These are phyloP conservation scores for Syrrhaptes paradoxus DNA, from an alignment of 2,113 vertebrate species.

Conservation along the genomic window DNA sequence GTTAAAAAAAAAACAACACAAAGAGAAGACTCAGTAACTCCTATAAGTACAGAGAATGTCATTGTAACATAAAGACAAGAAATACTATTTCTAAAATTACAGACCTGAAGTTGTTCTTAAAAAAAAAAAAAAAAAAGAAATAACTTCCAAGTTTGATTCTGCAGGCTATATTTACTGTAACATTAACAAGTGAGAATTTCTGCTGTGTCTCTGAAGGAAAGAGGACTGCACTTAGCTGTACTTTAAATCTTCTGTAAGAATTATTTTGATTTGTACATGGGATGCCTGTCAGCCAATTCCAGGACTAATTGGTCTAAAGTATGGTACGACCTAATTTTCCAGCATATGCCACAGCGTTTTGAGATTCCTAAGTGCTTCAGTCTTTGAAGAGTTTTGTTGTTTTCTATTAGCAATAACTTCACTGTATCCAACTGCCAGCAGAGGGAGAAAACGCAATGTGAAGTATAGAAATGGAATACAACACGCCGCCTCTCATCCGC, in stretches of 20 bases:
- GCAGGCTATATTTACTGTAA: background rate
- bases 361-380: background rate
- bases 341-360: background rate
- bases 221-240: background rate
- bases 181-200: background rate
- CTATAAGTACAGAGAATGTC: background rate
- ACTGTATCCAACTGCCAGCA: slow-evolving; percentile 66
- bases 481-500: background rate
- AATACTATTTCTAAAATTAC: background rate
- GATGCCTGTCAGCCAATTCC: slow-evolving; percentile 9
- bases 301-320: slow-evolving; percentile 35
- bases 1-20: background rate
- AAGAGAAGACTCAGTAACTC: background rate
- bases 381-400: slow-evolving; percentile 21
- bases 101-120: background rate
- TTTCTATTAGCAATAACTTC: slow-evolving; percentile 5
- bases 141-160: background rate
- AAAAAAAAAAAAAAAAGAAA: background rate
- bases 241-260: background rate
- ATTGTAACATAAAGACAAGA: background rate
- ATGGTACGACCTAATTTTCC: slow-evolving; percentile 26
- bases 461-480: slow-evolving; percentile 33
- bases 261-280: background rate
- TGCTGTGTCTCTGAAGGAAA: background rate
- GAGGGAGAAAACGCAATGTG: slow-evolving; percentile 72